These are phyloP conservation scores for Burhinus bistriatus DNA, from an alignment of 2,113 vertebrate species.

Conservation along the genomic window DNA sequence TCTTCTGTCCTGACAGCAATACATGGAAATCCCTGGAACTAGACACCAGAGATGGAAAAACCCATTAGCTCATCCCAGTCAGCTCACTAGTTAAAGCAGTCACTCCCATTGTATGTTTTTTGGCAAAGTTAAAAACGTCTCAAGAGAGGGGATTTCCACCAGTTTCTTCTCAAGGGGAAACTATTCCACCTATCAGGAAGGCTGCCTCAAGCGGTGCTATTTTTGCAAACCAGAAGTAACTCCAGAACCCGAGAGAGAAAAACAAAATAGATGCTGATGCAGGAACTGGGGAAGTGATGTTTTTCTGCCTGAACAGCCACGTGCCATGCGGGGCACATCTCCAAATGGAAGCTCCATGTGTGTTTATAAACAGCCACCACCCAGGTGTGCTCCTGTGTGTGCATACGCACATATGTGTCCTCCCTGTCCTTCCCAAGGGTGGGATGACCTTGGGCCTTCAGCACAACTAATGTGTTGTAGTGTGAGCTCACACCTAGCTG, in stretches of 20 bases:
- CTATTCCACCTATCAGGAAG: constrained; percentile 59
- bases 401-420: background rate
- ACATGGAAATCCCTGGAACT: constrained; percentile 65
- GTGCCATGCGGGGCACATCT: background rate
- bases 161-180: constrained; percentile 35
- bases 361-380: constrained; percentile 4
- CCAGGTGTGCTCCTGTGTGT: background rate
- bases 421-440: background rate
- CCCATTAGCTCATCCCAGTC: constrained; percentile 57
- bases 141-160: constrained; percentile 55
- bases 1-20: constrained; percentile 34
- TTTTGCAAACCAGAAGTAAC: constrained; percentile 48
- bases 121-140: constrained; percentile 55
- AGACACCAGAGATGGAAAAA: constrained; percentile 63
- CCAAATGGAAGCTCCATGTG: background rate
- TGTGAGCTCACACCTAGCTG: background rate
- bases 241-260: background rate
- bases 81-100: constrained; percentile 32
- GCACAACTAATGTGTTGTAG: background rate
- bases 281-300: background rate
- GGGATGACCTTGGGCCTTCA: background rate
- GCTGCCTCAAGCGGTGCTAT: background rate
- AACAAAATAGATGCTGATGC: background rate
- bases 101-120: background rate
- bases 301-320: background rate